Base-by-base conservation (phyloP, 2,113 vertebrate genomes). In the Ameiurus melas region DNA sequence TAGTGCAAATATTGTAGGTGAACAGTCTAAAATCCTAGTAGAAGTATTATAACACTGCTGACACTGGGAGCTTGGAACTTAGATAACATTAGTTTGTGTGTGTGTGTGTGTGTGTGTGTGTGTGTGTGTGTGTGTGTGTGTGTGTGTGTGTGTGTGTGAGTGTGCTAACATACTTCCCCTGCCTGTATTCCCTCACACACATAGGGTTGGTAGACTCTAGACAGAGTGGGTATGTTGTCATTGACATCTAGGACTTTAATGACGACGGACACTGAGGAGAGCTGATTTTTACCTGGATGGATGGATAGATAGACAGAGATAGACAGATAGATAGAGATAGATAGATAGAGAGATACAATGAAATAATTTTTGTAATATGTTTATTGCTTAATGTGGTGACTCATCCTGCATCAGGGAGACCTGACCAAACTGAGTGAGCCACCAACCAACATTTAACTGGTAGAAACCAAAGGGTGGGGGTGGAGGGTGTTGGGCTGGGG, bases 221-320 rank as follows among this genome's bases (percentile, higher is more conserved):
- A 92, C 2, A 99, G 96, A 92, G 95, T 95, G 33, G 98, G 98
- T 84, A 95, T 94, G 68, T 99, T 95, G 88, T 99, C 98, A 89
- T 99, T 99, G 89, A 98, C 91, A 92, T 99, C 94, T 1, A 97
- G 95, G 91, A 99, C 96, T 90, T 95, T 95, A 60, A 99, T 94
- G 92, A 96, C 96, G 33, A 98, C 96, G 85, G 92, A 93, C 55
- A 93, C 95, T 20, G 96, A 92, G 86, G 97, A 96, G 88, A 97
- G 95, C 93, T 95, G 93, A 79, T 92, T 92, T 89, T 96, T 96
- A 62, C 92, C 98, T 99, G 92, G 62, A 91, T 88, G 36, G 87
- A 91, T 81, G 83, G n/a, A 85, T 19, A 68, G 60, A 78, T 79
- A 90, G 89, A 91, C 27, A 94, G 93, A 89, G 30, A 33, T 57